phyloP scores from a whole-genome alignment of 2,888 invertebrate species.

The Torymus aiolomorphi region DNA sequence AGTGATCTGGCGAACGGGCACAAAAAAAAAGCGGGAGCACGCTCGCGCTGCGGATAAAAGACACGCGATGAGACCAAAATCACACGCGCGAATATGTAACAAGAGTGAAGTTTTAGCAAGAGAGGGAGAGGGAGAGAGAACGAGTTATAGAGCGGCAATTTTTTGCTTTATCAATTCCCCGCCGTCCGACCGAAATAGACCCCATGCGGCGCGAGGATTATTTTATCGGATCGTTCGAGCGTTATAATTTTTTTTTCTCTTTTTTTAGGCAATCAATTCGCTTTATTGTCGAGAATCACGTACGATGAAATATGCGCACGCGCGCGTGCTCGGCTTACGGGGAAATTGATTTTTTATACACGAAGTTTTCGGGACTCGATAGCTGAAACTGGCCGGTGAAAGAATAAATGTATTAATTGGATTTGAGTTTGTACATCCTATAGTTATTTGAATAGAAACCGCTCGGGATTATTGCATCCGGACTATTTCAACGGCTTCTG shows the following conservation, averaged over 20 bases:
- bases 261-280: constrained; percentile 48
- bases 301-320: constrained; percentile 27
- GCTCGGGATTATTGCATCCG: no score
- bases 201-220: constrained; percentile 39
- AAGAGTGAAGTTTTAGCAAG: background rate
- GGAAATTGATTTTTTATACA: constrained; percentile 46
- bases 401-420: no score
- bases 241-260: constrained; percentile 24
- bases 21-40: no score
- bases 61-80: background rate
- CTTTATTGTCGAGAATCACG: constrained; percentile 50
- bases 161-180: constrained; percentile 44
- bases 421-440: no score
- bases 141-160: constrained; percentile 9
- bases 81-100: no score
- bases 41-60: background rate
- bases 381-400: no score
- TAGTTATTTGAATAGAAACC: no score
- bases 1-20: no score
- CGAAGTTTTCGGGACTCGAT: background rate
- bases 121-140: constrained; percentile 13
- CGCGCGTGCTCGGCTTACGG: background rate
- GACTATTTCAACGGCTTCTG: no score
- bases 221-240: constrained; percentile 46
- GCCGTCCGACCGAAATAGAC: constrained; percentile 39